Evolutionary conservation across 2,888 invertebrate genomes (phyloP).

Genomic region (Lacanobia oleracea): DNA sequence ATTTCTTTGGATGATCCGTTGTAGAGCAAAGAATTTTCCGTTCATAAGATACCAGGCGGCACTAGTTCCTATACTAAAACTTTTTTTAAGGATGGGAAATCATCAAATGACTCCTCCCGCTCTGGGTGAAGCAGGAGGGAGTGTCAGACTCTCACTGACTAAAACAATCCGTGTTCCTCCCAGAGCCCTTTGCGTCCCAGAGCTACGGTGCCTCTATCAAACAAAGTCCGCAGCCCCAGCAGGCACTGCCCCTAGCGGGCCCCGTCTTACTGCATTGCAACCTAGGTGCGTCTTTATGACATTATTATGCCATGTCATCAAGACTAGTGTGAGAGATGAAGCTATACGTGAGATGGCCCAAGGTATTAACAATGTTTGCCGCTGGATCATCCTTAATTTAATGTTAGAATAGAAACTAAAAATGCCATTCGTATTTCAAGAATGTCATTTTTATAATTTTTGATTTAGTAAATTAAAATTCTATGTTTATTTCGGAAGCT

Average conservation of each 20-base stretch:
- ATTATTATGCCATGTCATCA: background rate
- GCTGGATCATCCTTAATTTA: background rate
- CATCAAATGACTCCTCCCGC: too few species aligned
- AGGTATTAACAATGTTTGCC: background rate
- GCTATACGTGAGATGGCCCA: background rate
- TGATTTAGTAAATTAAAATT: background rate
- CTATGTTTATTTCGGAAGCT: constrained; percentile 62
- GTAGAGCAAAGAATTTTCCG: background rate
- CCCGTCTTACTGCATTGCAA: too few species aligned
- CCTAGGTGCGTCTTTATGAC: background rate
- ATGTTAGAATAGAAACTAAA: constrained; percentile 37
- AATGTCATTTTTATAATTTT: constrained; percentile 28
- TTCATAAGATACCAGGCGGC: too few species aligned
- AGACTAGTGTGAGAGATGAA: background rate
- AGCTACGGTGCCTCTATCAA: too few species aligned
- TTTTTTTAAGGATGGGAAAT: too few species aligned
- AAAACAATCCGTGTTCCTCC: too few species aligned
- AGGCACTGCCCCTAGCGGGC: too few species aligned
- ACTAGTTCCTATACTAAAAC: too few species aligned
- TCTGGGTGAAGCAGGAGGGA: too few species aligned
- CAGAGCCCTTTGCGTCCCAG: too few species aligned
- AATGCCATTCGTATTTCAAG: constrained; percentile 42
- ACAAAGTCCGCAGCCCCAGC: too few species aligned
- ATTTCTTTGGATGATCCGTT: background rate
- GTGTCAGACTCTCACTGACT: too few species aligned